Evolutionary conservation across 23 tunicate genomes (phyloP).

Genomic region (Styela clava): DNA sequence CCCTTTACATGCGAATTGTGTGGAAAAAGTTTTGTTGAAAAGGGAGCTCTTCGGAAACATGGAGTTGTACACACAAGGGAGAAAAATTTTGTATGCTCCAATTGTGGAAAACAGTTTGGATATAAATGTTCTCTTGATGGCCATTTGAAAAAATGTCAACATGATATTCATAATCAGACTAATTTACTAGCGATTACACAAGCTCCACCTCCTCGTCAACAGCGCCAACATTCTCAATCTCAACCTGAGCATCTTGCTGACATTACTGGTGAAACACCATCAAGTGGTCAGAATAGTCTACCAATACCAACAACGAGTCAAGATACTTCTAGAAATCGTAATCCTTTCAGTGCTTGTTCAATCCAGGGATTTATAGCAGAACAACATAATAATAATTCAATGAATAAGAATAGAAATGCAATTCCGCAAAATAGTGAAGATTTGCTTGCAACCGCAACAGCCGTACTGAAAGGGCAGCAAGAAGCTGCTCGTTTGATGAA

Average conservation of each 20-base stretch:
- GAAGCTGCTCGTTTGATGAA: conserved; percentile 12
- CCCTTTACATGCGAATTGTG: conserved; percentile 45
- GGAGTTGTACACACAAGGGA: conserved; percentile 43
- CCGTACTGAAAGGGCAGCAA: not conserved
- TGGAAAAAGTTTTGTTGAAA: conserved; percentile 45
- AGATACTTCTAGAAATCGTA: conserved; percentile 16
- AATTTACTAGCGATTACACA: not conserved
- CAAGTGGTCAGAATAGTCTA: not conserved
- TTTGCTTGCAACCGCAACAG: not conserved
- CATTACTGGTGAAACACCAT: conserved; percentile 1
- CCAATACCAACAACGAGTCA: not conserved
- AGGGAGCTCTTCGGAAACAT: conserved; percentile 44
- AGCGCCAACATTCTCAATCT: not conserved
- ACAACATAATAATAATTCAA: conserved; percentile 14
- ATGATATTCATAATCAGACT: not conserved
- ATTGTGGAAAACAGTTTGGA: conserved; percentile 51
- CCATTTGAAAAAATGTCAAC: conserved; percentile 25
- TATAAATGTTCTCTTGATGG: conserved; percentile 31
- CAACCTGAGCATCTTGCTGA: not conserved
- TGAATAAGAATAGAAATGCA: not conserved
- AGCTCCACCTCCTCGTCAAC: not conserved
- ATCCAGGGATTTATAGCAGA: not conserved
- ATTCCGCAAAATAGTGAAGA: conserved; percentile 5
- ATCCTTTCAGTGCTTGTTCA: conserved; percentile 1
- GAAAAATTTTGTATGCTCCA: conserved; percentile 36